Percentiles rank a stretch among this genome's conserved stretches.
phyloP scores from a whole-genome alignment of 2,113 vertebrate genomes.

The Nicator chloris region DNA sequence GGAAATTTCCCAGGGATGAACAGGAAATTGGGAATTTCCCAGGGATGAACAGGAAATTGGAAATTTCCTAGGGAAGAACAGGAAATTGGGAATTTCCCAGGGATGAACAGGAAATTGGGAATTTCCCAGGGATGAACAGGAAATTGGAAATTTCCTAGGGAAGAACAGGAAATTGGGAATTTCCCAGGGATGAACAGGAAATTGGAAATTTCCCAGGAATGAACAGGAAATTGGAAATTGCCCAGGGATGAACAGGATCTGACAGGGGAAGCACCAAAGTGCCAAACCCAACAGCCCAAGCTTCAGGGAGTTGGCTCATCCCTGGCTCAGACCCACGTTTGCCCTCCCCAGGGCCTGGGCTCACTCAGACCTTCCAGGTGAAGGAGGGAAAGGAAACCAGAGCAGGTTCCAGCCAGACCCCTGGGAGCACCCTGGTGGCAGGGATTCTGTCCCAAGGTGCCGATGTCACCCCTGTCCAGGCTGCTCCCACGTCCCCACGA shows the following conservation, averaged over 20 bases:
- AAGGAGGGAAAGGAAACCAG: neutral
- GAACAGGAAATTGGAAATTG: neutral
- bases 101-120: too few species aligned
- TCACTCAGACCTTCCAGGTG: neutral
- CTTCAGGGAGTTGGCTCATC: neutral
- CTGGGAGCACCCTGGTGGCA: neutral
- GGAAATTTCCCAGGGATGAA: too few species aligned
- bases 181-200: too few species aligned
- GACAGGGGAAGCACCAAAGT: rapidly evolving
- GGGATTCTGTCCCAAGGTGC: neutral
- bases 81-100: too few species aligned
- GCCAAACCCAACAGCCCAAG: neutral
- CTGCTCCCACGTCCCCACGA: neutral
- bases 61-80: too few species aligned
- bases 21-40: too few species aligned
- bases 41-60: too few species aligned
- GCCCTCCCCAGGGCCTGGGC: neutral
- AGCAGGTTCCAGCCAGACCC: neutral
- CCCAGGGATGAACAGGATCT: neutral
- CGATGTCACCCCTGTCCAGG: neutral
- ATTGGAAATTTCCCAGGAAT: too few species aligned
- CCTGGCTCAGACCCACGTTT: neutral
- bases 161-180: too few species aligned
- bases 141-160: too few species aligned
- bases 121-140: too few species aligned